Base-by-base conservation (phyloP, 2,113 vertebrate genomes). In the Eulacestoma nigropectus region DNA sequence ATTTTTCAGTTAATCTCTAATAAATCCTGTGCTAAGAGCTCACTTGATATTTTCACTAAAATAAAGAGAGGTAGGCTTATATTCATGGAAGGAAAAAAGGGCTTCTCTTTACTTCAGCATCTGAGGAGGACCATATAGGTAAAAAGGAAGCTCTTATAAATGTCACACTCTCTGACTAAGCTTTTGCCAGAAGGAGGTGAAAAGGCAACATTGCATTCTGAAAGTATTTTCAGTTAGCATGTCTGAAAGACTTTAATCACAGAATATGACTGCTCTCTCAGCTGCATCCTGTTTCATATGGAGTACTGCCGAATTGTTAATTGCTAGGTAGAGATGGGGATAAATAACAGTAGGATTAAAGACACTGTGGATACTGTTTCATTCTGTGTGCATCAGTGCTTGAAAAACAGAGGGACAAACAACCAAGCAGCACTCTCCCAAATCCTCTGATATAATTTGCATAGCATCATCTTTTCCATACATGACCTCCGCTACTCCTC, bases 361-460 rank as follows among this genome's bases (percentile, higher is more conserved):
- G 67, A n/a, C 22, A 3, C 32, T 55, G 29, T 87, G 82, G 63
- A n/a, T 86, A 74, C 67, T 70, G 25, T 69, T 93, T 80, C 2
- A 0, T 90, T 91, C 56, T 86, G 29, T 78, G 72, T 81, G 88
- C 52, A 75, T 78, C 60, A 37, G 37, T 78, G 73, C 83, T 74
- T 89, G 60, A 81, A 96, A 95, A 95, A 59, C 47, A 77, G 3
- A 72, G 44, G 35, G 26, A 41, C 73, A 82, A 93, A 78, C 13
- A 90, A 17, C 44, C 52, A 65, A 94, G 11, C 64, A 84, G 37
- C 30, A 42, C 8, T 72, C 60, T 76, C 35, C 11, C 15, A 93
- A 95, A 97, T 92, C 87, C 88, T 90, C 88, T 95, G 75, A 72
- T 25, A 85, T 79, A 73, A 62, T 92, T 90, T 86, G 72, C 49